Evolutionary conservation across 1,140 invertebrate genomes (phyloP), one percentile per base, ranked within the genome.

Genomic region (Drosophila bifasciata): DNA sequence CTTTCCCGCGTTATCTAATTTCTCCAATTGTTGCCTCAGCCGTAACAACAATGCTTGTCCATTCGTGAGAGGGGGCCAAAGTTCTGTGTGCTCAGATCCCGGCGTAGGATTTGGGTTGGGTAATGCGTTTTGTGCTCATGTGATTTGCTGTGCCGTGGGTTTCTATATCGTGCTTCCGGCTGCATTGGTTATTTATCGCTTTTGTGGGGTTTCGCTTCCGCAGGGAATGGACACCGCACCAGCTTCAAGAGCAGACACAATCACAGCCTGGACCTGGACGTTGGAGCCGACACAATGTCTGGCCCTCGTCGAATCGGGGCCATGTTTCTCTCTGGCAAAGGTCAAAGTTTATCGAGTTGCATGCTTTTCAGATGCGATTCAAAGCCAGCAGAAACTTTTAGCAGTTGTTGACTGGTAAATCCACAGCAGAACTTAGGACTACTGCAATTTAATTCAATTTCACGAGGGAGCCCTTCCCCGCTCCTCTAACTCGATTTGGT

Each of bases 281-380:
- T 58, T 6, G 28, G 53, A 41, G 25, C 16, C 79, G 74, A 78
- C 74, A 75, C 72, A 78, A 84, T 66, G 79, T 83, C 79, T 83
- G 79, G 69, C 79, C 69, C 60, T 81, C 74, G 76, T 81, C 74
- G 76, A 78, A 70, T 40, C 48, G 46, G 46, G 55, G 7, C 45
- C 23, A 21, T 70, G 41, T 52, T 64, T 51, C 62, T 63, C 74
- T 57, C 46, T 45, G 44, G 51, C 59, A 72, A 81, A 83, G 79
- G 79, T 83, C 79, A 83, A 70, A 78, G 79, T 74, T 74, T 36
- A 70, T 45, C 48, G 46, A n/a, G 49, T 72, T 72, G 19, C 28
- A 51, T 39, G 28, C 32, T 13, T 1, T 19, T 23, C 19, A 55
- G 39, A 57, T 45, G 41, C 16, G 6, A 9, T 8, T 53, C 39